A percentile compares a stretch with the other conserved stretches of the same genome.
Evolutionary conservation across 2,797 vertebrate genomes (phyloP).

Genomic region (Arremon aurantiirostris): DNA sequence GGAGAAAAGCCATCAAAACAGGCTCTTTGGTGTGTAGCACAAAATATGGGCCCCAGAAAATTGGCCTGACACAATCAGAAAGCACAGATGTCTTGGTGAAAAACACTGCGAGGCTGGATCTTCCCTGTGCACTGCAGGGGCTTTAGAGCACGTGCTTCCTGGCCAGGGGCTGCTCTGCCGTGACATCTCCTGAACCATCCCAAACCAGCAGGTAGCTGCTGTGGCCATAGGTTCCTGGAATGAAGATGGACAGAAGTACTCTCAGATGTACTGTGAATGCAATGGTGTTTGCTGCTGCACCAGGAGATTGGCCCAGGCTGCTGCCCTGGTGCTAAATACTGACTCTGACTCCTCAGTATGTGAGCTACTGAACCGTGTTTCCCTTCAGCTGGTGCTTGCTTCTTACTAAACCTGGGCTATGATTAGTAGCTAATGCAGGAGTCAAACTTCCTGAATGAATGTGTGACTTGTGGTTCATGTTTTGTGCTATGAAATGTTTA

Average conservation of each 20-base stretch:
- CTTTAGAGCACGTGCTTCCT: fast-evolving
- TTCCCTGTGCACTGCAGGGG: fast-evolving
- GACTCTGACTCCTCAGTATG: neutral
- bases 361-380: neutral
- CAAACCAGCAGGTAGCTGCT: neutral
- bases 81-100: neutral
- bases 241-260: neutral
- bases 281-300: neutral
- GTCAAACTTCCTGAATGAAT: neutral
- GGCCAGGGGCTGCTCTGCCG: neutral
- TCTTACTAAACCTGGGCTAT: neutral
- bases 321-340: neutral
- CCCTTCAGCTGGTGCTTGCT: neutral
- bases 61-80: neutral
- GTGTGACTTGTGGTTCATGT: neutral
- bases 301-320: neutral
- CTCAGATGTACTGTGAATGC: neutral
- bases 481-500: neutral
- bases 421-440: neutral
- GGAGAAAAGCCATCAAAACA: neutral
- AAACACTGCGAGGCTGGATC: neutral
- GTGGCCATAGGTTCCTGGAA: neutral
- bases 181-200: neutral
- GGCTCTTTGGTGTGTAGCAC: neutral
- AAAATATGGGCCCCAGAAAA: neutral